Base-by-base conservation (phyloP, 2,888 invertebrate genomes). In the Isotomurus palustris region DNA sequence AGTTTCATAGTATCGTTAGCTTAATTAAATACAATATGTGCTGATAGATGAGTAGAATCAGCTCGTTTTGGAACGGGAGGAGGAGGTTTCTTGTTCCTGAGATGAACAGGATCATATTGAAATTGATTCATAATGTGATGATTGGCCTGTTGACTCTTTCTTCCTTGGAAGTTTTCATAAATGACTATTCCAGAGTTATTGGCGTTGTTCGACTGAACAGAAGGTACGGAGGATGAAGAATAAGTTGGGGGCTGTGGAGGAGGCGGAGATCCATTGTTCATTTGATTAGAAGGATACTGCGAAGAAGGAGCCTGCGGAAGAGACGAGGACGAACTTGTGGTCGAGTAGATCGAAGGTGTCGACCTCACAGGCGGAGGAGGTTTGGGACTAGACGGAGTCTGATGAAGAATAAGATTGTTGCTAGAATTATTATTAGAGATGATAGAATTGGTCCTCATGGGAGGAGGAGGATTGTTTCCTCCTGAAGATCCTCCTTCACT, bases 101-200 rank as follows among this genome's bases (percentile, higher is more conserved):
- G 40, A 35, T 67, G 64, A 21, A 69, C 67, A 28, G 62, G 55
- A 14, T 64, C 43, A 49, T 60, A 61, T 29, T 58, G 58, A n/a
- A n/a, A n/a, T n/a, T n/a, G n/a, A n/a, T n/a, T n/a, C n/a, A n/a
- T n/a, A n/a, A n/a, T n/a, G 10, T 52, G 45, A 27, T 49, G 44
- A 25, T 47, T 32, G 24, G 53, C 53, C 45, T 47, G 48, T n/a
- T 28, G 17, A 5, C 55, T 51, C 29, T 68, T 68, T 28, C 63
- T 52, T 8, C 67, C 69, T 58, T 67, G 66, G 48, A 69, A 69
- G 53, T 69, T 69, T 58, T 69, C 69, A 51, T 69, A 69, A 51
- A 69, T 69, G 40, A 69, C 63, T 32, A 69, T 52, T 3, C 56
- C 63, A 53, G 44, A 40, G 45, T 47, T 36, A 51, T 32, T 53